A percentile compares a stretch with the other conserved stretches of the same genome.
These are phyloP conservation scores for Australoheros scitulus DNA, from an alignment of 2,113 vertebrate genomes.

Conservation along the genomic window DNA sequence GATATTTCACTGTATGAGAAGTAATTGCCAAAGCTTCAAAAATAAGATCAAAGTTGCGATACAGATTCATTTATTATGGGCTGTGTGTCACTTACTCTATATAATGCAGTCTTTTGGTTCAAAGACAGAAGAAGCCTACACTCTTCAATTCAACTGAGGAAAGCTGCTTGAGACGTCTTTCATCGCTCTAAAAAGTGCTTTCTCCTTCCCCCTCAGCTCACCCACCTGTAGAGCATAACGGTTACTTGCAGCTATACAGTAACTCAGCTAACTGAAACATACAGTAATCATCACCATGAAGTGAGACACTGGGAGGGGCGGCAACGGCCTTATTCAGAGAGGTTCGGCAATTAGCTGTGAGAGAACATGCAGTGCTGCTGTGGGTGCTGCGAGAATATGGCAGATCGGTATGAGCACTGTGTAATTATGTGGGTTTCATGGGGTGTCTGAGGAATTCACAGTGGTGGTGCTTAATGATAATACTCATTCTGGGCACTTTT, in stretches of 20 bases:
- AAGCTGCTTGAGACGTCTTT: constrained; percentile 42
- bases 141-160: constrained; percentile 14
- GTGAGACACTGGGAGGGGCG: constrained; percentile 32
- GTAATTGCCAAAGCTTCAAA: not conserved
- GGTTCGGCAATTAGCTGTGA: constrained; percentile 72
- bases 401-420: constrained; percentile 59
- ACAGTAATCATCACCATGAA: constrained; percentile 51
- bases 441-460: constrained; percentile 56
- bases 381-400: constrained; percentile 53
- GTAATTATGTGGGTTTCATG: constrained; percentile 76
- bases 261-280: constrained; percentile 35
- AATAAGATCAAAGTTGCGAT: not conserved
- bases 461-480: constrained; percentile 72
- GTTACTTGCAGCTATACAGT: constrained; percentile 10
- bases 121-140: constrained; percentile 20
- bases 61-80: not conserved
- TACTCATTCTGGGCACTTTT: constrained; percentile 60
- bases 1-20: not conserved
- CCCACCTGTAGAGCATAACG: constrained; percentile 50
- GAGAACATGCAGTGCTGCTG: constrained; percentile 64
- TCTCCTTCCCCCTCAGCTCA: constrained; percentile 38
- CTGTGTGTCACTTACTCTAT: constrained; percentile 1
- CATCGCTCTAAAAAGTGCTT: constrained; percentile 30
- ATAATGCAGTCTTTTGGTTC: constrained; percentile 15
- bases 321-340: constrained; percentile 45